These are phyloP conservation scores for Mimas tiliae DNA, from an alignment of 2,888 invertebrate species.

Conservation along the genomic window DNA sequence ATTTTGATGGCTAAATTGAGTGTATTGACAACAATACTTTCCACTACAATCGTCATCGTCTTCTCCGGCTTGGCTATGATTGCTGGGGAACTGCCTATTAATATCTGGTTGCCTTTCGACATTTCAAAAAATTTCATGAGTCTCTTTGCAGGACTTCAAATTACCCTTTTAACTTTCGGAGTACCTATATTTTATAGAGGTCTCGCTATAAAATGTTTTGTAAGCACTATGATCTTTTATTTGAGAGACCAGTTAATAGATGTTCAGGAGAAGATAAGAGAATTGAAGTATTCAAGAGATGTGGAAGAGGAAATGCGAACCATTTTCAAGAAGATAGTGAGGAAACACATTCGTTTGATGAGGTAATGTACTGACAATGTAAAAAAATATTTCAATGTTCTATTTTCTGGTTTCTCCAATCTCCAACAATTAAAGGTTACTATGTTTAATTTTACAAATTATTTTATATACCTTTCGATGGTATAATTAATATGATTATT, in stretches of 20 bases:
- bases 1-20: conserved; percentile 55
- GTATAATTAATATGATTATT: too few species aligned
- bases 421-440: too few species aligned
- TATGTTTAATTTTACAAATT: neutral
- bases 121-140: conserved; percentile 53
- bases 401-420: too few species aligned
- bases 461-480: too few species aligned
- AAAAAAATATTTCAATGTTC: neutral
- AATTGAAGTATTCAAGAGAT: conserved; percentile 48
- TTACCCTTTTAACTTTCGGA: conserved; percentile 48
- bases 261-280: conserved; percentile 54
- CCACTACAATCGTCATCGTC: conserved; percentile 43
- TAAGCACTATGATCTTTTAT: conserved; percentile 69
- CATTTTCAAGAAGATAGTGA: conserved; percentile 57
- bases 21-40: conserved; percentile 46
- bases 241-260: conserved; percentile 67
- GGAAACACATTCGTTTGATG: conserved; percentile 68
- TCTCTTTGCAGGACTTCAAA: conserved; percentile 52
- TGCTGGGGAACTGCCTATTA: conserved; percentile 61
- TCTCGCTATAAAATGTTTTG: conserved; percentile 66
- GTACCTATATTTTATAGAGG: conserved; percentile 58
- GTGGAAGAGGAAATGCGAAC: conserved; percentile 46
- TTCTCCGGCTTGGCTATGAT: conserved; percentile 53
- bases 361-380: conserved; percentile 47
- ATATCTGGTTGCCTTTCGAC: conserved; percentile 73